These are phyloP conservation scores for Coracias cyanogaster DNA, from an alignment of 2,797 vertebrate genomes.

Conservation along the genomic window DNA sequence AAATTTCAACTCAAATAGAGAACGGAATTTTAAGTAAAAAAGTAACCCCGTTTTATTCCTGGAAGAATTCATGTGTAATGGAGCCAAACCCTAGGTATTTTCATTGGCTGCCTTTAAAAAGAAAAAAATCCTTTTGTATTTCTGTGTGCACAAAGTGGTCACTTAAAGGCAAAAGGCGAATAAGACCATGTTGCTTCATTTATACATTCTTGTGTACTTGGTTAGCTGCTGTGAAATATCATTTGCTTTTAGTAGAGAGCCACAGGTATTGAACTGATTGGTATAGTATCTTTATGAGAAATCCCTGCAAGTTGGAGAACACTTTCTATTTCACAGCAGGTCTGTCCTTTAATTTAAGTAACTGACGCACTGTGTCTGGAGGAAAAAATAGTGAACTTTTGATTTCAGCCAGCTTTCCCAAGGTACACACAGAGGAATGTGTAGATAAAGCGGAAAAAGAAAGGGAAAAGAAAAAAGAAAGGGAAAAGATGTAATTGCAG, in stretches of 20 bases:
- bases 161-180: not conserved
- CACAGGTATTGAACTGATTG: conserved; percentile 2
- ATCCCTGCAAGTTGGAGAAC: not conserved
- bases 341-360: conserved; percentile 11
- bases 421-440: not conserved
- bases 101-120: not conserved
- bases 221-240: not conserved
- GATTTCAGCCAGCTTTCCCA: not conserved
- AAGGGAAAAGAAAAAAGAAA: not conserved
- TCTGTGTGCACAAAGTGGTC: not conserved
- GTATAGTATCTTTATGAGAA: not conserved
- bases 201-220: not conserved
- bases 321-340: conserved; percentile 29
- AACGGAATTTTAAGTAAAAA: not conserved
- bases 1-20: not conserved
- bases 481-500: not conserved
- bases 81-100: not conserved
- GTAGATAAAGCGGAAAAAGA: not conserved
- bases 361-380: not conserved
- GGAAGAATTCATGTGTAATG: not conserved
- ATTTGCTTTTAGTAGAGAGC: conserved; percentile 14
- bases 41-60: not conserved
- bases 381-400: conserved; percentile 15
- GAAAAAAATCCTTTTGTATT: not conserved
- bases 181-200: not conserved